Evolutionary conservation across 2,888 invertebrate species (phyloP), one percentile per base, ranked within the genome.

Genomic region (Chironomus riparius): DNA sequence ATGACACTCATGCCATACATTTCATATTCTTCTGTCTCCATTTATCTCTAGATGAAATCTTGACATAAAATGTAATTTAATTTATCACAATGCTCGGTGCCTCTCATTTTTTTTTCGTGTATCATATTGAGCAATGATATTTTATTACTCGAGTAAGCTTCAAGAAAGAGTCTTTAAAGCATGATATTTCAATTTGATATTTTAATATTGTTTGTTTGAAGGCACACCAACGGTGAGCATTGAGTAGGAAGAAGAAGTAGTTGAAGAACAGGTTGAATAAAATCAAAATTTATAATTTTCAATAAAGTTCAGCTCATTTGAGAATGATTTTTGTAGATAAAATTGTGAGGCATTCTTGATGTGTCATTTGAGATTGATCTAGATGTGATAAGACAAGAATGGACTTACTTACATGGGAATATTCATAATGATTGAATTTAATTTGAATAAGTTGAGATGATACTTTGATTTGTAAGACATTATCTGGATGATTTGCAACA

Each of bases 1-100:
- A 62, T 72, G 72, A 72, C 72, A 72, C 72, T 72, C 72, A 72
- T 72, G 61, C 62, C 61, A 56, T 38, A 38, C 56, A 56, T 56
- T 15, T 18, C 56, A 56, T 18, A 38, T 56, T 56, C 56, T 18
- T 56, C 18, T 18, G 18, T 56, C 56, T 38, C 56, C n/a, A 6
- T 18, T 56, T 56, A 56, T 56, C 56, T 15, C 6, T 56, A 15
- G 18, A 18, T 18, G 56, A 56, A 18, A 56, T 56, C 56, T 56
- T 56, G 56, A 56, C 56, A 56, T 70, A 22, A 72, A 62, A 15
- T 13, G 21, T 72, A 22, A 72, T 72, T 72, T 62, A 62, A 72
- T 62, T 72, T 61, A 72, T 47, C 61, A 38, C 71, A 61, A 72
- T 47, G 62, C 70, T 70, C 12, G 62, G 18, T 13, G 48, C 56